Base-by-base conservation (phyloP, 2,888 invertebrate genomes). In the Notodonta dromedarius region DNA sequence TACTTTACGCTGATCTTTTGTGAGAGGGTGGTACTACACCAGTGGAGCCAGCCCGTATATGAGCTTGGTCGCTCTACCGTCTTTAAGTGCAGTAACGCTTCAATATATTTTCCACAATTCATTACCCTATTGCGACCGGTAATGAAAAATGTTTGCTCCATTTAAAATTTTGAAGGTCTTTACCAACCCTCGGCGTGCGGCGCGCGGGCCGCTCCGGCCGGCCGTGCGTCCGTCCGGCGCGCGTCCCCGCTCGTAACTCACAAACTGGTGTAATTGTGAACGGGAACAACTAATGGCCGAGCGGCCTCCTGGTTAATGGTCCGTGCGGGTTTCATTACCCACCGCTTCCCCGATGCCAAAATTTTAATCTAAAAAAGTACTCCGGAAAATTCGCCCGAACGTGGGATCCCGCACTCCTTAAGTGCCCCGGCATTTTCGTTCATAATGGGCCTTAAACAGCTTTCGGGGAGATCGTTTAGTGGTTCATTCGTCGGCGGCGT, bases 291-390 rank as follows among this genome's bases (percentile, higher is more conserved):
- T 88, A 89, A 89, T 85, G 88, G 86, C 76, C 71, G 76, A 69
- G 77, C 81, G 69, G 69, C 64, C 80, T 80, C 76, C 75, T 78
- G 83, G 73, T 77, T 88, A 89, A 90, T 90, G 89, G 87, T 67
- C 84, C 89, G 85, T 81, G 74, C 83, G 73, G 78, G 84, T 87
- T 88, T 87, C 88, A 90, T 90, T 88, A 86, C 84, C 72, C 75
- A 77, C 84, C 84, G 80, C 79, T 83, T 80, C 76, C 77, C 73
- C 77, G 79, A 82, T 78, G 85, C 81, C 86, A 81, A 86, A 87
- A 86, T 87, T 89, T 88, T 88, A 86, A 88, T 87, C 86, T 82
- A 80, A 83, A 86, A 83, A 84, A 82, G 80, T 83, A 82, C 75
- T 76, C 71, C 73, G 68, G 77, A 63, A 75, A 71, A 72, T 70